Conservation (phyloP, 2,113 vertebrate species). For the Chlorodrepanis virens region DNA sequence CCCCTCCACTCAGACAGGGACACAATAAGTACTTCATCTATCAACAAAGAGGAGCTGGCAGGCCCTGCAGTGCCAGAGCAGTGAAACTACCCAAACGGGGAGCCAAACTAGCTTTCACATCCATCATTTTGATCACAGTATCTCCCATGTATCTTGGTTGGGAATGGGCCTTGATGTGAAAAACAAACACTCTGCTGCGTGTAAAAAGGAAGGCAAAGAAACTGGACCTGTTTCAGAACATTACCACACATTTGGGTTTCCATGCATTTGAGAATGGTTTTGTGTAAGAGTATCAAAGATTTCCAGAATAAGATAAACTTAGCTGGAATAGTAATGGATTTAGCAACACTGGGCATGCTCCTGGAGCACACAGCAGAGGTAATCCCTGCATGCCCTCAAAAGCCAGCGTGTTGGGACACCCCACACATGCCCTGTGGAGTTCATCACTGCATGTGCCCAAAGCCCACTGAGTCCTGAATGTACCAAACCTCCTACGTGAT, state of each 20-base stretch:
- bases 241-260: not conserved
- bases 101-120: not conserved
- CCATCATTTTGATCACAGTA: not conserved
- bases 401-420: rapidly evolving
- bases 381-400: not conserved
- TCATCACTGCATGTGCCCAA: not conserved
- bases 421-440: not conserved
- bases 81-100: not conserved
- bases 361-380: not conserved
- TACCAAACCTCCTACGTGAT: not conserved
- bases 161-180: not conserved
- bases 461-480: not conserved
- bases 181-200: not conserved
- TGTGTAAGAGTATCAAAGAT: not conserved
- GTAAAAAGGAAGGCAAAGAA: not conserved
- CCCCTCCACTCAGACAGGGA: not conserved
- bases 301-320: not conserved
- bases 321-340: not conserved
- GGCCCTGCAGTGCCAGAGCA: not conserved
- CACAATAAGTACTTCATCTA: not conserved
- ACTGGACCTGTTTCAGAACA: not conserved
- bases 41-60: not conserved
- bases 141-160: not conserved
- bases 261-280: not conserved
- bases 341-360: not conserved